phyloP scores from a whole-genome alignment of 2,113 vertebrate species.

The Neomonachus schauinslandi region DNA sequence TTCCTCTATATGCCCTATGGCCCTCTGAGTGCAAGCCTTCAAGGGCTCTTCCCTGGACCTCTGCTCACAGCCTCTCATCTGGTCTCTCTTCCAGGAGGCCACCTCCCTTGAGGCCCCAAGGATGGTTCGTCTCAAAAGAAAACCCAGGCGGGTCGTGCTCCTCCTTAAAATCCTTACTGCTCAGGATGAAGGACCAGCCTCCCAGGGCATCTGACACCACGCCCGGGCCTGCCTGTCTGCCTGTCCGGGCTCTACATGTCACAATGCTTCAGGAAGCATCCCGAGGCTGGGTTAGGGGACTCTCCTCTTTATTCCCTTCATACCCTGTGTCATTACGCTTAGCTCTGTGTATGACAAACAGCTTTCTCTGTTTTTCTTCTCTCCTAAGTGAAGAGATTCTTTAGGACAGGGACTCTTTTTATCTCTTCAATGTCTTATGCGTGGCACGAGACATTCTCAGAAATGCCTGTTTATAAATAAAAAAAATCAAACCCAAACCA shows the following conservation, averaged over 20 bases:
- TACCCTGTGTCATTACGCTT: not conserved
- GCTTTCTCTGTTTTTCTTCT: not conserved
- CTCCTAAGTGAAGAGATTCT: not conserved
- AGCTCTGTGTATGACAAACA: not conserved
- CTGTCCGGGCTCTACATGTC: not conserved
- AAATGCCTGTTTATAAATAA: not conserved
- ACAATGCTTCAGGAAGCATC: not conserved
- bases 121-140: not conserved
- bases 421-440: not conserved
- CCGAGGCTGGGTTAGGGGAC: not conserved
- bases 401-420: not conserved
- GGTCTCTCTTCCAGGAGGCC: not conserved
- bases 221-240: fast-evolving
- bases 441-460: not conserved
- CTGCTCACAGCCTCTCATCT: not conserved
- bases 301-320: not conserved
- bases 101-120: not conserved
- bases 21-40: fast-evolving
- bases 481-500: not conserved
- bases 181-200: not conserved
- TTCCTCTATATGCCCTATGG: not conserved
- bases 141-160: not conserved
- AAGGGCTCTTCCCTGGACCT: not conserved
- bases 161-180: not conserved
- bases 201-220: not conserved